phyloP scores from a whole-genome alignment of 2,113 vertebrate genomes.

The Halcyon senegalensis region DNA sequence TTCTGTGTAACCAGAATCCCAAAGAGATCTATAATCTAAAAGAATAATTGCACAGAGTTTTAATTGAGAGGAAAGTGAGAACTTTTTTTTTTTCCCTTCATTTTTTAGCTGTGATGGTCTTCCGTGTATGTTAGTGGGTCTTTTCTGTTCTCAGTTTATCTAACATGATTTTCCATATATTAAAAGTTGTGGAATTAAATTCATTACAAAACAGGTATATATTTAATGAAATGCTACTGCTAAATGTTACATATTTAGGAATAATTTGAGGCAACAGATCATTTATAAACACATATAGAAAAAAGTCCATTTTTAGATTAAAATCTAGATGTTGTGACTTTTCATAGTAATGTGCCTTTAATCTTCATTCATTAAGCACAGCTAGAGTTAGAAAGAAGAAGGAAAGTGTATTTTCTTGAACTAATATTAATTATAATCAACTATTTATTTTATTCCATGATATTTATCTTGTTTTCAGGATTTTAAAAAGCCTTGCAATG shows the following conservation, averaged over 20 bases:
- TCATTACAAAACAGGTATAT: not conserved
- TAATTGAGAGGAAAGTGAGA: constrained; percentile 84
- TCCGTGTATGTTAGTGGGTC: not conserved
- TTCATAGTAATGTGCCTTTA: constrained; percentile 52
- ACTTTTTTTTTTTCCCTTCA: constrained; percentile 71
- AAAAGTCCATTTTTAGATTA: constrained; percentile 34
- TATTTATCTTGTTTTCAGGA: constrained; percentile 44
- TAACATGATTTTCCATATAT: not conserved
- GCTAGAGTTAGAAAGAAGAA: constrained; percentile 34
- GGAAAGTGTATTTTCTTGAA: constrained; percentile 48
- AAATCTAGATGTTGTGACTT: constrained; percentile 35
- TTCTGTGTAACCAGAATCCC: constrained; percentile 84
- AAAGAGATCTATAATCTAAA: constrained; percentile 86
- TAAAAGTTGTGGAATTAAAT: constrained; percentile 33
- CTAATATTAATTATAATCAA: constrained; percentile 47
- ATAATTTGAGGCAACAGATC: constrained; percentile 23
- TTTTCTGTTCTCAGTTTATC: constrained; percentile 16
- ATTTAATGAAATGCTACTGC: constrained; percentile 7
- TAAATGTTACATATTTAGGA: constrained; percentile 17
- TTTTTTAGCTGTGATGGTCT: constrained; percentile 71
- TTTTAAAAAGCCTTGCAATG: not conserved
- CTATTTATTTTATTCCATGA: constrained; percentile 53
- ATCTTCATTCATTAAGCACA: constrained; percentile 57
- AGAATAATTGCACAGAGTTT: constrained; percentile 87
- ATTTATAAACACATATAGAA: constrained; percentile 46